Conservation (phyloP, 2,888 invertebrate species). For the Noctuana brunneofusca region DNA sequence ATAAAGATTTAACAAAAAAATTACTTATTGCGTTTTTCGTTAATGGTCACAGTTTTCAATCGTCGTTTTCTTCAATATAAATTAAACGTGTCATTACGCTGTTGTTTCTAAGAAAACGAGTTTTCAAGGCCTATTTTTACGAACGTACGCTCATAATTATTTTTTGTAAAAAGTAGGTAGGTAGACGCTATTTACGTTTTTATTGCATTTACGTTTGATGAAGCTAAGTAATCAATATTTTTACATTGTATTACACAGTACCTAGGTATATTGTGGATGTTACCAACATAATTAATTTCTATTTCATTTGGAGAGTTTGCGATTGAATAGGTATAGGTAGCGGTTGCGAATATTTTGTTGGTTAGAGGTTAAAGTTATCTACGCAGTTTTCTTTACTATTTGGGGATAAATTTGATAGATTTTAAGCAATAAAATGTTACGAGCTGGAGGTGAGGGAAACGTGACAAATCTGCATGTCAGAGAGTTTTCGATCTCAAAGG, state of each 20-base stretch:
- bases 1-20: neutral
- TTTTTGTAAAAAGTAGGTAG: slow-evolving; percentile 20
- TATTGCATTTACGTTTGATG: slow-evolving; percentile 1
- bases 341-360: neutral
- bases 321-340: too few species aligned
- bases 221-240: neutral
- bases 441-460: too few species aligned
- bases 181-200: slow-evolving; percentile 14
- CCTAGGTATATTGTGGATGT: neutral
- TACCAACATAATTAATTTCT: too few species aligned
- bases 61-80: neutral
- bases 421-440: too few species aligned
- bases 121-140: slow-evolving; percentile 25
- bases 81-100: neutral
- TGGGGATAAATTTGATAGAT: too few species aligned
- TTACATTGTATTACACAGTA: neutral
- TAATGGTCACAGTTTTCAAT: slow-evolving; percentile 12
- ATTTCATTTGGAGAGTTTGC: too few species aligned
- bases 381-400: too few species aligned
- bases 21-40: slow-evolving; percentile 4
- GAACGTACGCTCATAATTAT: slow-evolving; percentile 10
- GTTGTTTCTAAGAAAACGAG: slow-evolving; percentile 9
- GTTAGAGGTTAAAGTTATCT: neutral
- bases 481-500: too few species aligned
- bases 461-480: too few species aligned